Conservation (phyloP, 1,140 invertebrate genomes). For the Polypedilum vanderplanki region DNA sequence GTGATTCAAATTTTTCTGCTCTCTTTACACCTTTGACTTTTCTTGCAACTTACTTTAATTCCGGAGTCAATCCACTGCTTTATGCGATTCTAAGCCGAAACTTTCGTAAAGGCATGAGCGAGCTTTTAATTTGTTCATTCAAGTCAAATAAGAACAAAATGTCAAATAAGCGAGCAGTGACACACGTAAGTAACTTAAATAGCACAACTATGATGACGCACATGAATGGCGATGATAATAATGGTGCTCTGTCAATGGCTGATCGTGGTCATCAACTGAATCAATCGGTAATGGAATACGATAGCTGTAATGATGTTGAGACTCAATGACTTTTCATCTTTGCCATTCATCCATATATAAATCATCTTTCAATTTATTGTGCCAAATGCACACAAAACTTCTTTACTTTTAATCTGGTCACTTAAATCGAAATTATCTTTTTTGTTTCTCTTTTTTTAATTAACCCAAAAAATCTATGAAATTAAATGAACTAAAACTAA, state of each 20-base stretch:
- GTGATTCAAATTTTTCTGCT: conserved; percentile 59
- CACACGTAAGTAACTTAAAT: conserved; percentile 38
- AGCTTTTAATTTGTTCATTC: conserved; percentile 54
- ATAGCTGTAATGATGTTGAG: conserved; percentile 25
- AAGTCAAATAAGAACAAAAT: conserved; percentile 43
- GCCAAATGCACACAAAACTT: background rate
- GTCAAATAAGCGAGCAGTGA: conserved; percentile 41
- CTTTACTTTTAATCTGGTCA: background rate
- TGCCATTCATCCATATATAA: background rate
- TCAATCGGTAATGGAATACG: conserved; percentile 3
- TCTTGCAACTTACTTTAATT: conserved; percentile 76
- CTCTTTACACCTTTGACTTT: conserved; percentile 75
- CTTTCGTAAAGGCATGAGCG: conserved; percentile 62
- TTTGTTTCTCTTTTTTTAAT: background rate
- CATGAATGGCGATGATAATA: background rate
- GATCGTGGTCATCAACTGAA: conserved; percentile 3
- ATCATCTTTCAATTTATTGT: background rate
- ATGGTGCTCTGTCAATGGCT: background rate
- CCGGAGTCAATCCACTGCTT: conserved; percentile 73
- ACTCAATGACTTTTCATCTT: background rate
- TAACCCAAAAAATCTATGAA: background rate
- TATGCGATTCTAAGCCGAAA: conserved; percentile 78
- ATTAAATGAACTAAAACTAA: background rate
- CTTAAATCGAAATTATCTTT: background rate
- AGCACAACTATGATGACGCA: background rate